Evolutionary conservation across 2,113 vertebrate genomes (phyloP).

Genomic region (Tonatia bakeri): DNA sequence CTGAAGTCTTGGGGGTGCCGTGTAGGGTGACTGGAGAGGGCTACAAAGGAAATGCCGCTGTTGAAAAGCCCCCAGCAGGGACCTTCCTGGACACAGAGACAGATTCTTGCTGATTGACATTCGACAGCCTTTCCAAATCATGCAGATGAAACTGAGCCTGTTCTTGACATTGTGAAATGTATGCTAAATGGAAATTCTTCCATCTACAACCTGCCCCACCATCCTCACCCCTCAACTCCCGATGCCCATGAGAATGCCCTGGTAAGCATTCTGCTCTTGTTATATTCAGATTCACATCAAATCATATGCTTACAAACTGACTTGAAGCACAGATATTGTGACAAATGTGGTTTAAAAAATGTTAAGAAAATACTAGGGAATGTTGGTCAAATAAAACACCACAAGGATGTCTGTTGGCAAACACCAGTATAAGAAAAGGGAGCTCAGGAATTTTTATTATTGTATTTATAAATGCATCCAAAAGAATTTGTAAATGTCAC

Average conservation of each 20-base stretch:
- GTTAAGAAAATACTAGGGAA: constrained; percentile 53
- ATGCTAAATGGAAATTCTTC: constrained; percentile 34
- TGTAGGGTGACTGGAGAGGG: neutral
- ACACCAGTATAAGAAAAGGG: constrained; percentile 68
- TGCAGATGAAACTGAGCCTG: neutral
- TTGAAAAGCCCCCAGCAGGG: neutral
- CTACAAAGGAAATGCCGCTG: neutral
- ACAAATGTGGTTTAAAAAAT: constrained; percentile 16
- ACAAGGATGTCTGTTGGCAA: constrained; percentile 23
- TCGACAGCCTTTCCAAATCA: neutral
- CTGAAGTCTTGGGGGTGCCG: neutral
- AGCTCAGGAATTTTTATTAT: constrained; percentile 73
- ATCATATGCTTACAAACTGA: constrained; percentile 44
- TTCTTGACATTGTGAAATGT: neutral
- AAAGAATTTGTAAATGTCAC: constrained; percentile 48
- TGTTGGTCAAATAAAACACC: constrained; percentile 40
- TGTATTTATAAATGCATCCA: constrained; percentile 66
- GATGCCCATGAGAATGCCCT: neutral
- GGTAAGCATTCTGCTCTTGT: constrained; percentile 48
- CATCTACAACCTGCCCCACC: neutral
- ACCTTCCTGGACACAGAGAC: neutral
- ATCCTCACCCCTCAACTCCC: neutral
- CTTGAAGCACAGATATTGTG: constrained; percentile 66
- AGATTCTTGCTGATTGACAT: neutral
- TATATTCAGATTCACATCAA: constrained; percentile 43